phyloP scores from a whole-genome alignment of 2,113 vertebrate genomes.

The Pollachius pollachius region DNA sequence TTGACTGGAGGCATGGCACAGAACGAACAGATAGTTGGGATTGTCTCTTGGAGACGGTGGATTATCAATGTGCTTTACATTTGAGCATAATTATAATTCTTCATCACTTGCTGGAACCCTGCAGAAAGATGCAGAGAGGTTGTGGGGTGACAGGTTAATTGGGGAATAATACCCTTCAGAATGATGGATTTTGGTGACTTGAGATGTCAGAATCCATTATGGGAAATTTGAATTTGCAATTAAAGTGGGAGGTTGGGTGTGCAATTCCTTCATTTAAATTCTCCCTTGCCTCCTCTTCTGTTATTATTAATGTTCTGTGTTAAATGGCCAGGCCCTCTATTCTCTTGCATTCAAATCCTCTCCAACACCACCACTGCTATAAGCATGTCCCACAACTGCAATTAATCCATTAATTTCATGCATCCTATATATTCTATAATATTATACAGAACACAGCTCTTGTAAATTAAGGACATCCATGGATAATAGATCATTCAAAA shows the following conservation, averaged over 20 bases:
- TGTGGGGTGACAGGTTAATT: constrained; percentile 80
- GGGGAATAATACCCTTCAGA: constrained; percentile 82
- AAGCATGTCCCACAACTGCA: constrained; percentile 53
- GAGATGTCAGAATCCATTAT: constrained; percentile 81
- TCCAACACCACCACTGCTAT: constrained; percentile 5
- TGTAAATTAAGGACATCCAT: constrained; percentile 16
- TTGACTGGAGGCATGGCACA: no score
- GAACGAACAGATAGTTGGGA: no score
- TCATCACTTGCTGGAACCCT: constrained; percentile 71
- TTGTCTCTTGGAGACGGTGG: constrained; percentile 23
- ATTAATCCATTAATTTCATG: constrained; percentile 65
- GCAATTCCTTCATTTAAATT: constrained; percentile 73
- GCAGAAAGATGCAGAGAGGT: constrained; percentile 66
- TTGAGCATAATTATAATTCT: constrained; percentile 79
- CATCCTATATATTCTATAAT: constrained; percentile 36
- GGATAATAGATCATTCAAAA: constrained; percentile 33
- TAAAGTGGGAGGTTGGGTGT: constrained; percentile 72
- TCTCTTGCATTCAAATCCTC: constrained; percentile 32
- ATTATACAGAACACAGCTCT: constrained; percentile 21
- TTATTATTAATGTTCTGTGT: constrained; percentile 72
- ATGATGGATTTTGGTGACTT: constrained; percentile 85
- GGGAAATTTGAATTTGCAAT: constrained; percentile 80
- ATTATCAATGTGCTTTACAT: constrained; percentile 77
- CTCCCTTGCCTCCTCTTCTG: constrained; percentile 50
- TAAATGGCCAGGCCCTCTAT: constrained; percentile 54